Percentiles rank a stretch among this genome's conserved stretches.
These are phyloP conservation scores for Harpagoxenus sublaevis DNA, from an alignment of 2,888 invertebrate species.

Conservation along the genomic window DNA sequence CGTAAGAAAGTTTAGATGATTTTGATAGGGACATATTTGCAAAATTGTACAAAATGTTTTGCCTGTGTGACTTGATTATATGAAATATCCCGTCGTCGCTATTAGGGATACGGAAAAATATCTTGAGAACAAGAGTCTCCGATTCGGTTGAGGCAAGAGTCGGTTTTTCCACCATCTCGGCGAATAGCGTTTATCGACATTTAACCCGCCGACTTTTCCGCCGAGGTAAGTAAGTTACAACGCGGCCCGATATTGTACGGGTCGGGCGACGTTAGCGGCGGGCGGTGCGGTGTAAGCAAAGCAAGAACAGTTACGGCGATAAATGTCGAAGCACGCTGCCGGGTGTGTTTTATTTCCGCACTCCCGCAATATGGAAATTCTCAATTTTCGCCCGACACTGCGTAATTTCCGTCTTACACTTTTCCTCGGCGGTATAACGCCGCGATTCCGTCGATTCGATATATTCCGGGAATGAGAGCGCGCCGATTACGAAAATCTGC, in stretches of 20 bases:
- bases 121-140: background rate
- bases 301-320: conserved; percentile 67
- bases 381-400: conserved; percentile 55
- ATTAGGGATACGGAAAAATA: background rate
- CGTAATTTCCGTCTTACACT: conserved; percentile 53
- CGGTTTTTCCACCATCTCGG: background rate
- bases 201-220: conserved; percentile 31
- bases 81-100: background rate
- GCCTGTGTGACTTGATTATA: background rate
- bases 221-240: conserved; percentile 26
- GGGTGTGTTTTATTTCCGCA: conserved; percentile 67
- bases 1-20: background rate
- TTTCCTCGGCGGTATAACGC: background rate
- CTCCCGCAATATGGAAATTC: conserved; percentile 54
- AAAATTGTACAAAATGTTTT: background rate
- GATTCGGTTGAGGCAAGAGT: background rate
- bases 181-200: conserved; percentile 26
- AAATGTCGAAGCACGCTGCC: conserved; percentile 64
- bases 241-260: conserved; percentile 16
- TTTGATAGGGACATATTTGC: background rate
- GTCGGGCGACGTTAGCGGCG: conserved; percentile 51
- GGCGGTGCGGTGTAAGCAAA: conserved; percentile 45
- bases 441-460: conserved; percentile 5
- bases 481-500: background rate
- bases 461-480: background rate